Base-by-base conservation (phyloP, 2,797 vertebrate genomes). In the Crypturellus tataupa region DNA sequence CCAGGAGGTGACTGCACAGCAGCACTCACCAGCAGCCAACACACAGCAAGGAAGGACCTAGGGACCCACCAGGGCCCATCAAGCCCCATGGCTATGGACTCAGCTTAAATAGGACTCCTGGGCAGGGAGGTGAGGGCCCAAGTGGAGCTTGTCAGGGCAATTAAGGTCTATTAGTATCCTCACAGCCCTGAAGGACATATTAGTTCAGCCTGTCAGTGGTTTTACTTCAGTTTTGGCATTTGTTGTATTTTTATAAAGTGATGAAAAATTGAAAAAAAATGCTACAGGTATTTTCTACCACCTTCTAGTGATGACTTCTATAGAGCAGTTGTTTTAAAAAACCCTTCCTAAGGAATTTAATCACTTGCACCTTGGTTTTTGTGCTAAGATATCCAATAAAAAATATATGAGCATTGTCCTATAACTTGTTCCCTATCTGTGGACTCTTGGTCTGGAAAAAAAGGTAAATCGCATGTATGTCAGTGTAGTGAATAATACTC, bases 51-150 rank as follows among this genome's bases (percentile, higher is more conserved):
- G 59, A 53, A 17, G 14, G 11, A 70, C 29, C 23, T 65, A 58
- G 49, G 58, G 5, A 15, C 7, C 20, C 2, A 39, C n/a, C 65
- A 47, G 27, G 17, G 6, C 5, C 29, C 16, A 55, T n/a, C 17
- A 55, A 55, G 53, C 29, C 13, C n/a, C 31, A 64, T 31, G 4
- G 12, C 42, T 12, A 51, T 24, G 49, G 24, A 51, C 24, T 23
- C 59, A 60, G 6, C 35, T 40, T 31, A 71, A 39, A 27, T 4
- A 23, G n/a, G 19, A 16, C 18, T 81, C 29, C 47, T 33, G 59
- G 27, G 33, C 20, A 40, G 12, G 9, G 15, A 7, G 0, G 0
- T 2, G 14, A 9, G 1, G 3, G 27, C 10, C 17, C 53, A 60
- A 18, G 18, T 31, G 19, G 70, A 31, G 33, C 20, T 8, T 35